A percentile compares a stretch with the other conserved stretches of the same genome.
phyloP scores from a whole-genome alignment of 2,888 invertebrate genomes.

The Microdon myrmicae region DNA sequence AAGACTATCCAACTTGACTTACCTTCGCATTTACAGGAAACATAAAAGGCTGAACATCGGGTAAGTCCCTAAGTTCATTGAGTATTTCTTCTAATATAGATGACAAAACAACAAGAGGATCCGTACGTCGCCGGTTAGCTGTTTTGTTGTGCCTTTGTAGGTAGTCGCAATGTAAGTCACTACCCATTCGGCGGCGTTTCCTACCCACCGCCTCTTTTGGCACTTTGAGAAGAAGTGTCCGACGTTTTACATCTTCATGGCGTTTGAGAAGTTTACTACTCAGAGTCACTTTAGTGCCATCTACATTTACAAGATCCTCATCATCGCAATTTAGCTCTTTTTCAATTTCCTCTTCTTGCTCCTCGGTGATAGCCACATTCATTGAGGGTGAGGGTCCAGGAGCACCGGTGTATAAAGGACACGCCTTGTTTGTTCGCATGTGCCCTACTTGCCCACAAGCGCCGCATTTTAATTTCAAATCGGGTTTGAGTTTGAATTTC shows the following conservation, averaged over 20 bases:
- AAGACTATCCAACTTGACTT: conserved; percentile 33
- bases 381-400: conserved; percentile 72
- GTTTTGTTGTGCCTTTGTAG: conserved; percentile 83
- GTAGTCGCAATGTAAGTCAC: conserved; percentile 86
- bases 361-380: conserved; percentile 80
- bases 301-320: conserved; percentile 90
- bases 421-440: conserved; percentile 92
- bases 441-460: conserved; percentile 84
- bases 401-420: conserved; percentile 87
- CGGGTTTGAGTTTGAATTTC: conserved; percentile 87
- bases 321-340: conserved; percentile 81
- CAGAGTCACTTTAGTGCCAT: conserved; percentile 92
- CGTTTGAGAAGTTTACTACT: conserved; percentile 88
- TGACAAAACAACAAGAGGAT: conserved; percentile 94
- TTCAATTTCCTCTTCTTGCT: conserved; percentile 85
- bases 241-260: conserved; percentile 87
- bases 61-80: conserved; percentile 90
- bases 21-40: conserved; percentile 94
- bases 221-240: conserved; percentile 80
- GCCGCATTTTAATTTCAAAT: conserved; percentile 93
- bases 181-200: conserved; percentile 75
- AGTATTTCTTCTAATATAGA: conserved; percentile 90
- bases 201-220: conserved; percentile 78
- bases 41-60: conserved; percentile 92
- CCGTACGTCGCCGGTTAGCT: conserved; percentile 90